These are phyloP conservation scores for Syngnathus rostellatus DNA, from an alignment of 2,797 vertebrate species.

Conservation along the genomic window DNA sequence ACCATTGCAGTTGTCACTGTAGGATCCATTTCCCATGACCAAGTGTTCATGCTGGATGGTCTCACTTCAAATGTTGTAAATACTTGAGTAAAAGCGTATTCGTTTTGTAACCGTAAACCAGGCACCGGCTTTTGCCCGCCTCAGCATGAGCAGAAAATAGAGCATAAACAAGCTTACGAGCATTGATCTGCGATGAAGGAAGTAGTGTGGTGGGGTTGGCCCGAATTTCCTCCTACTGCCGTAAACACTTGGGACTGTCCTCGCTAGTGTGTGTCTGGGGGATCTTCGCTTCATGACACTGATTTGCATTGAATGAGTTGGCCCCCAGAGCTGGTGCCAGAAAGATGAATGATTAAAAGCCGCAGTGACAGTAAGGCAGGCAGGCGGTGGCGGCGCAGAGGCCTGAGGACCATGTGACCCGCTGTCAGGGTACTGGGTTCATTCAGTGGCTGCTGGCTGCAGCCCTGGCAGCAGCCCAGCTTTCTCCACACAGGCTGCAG, in stretches of 20 bases:
- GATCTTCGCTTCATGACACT: constrained; percentile 51
- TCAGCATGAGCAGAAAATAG: constrained; percentile 14
- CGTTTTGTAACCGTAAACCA: constrained; percentile 21
- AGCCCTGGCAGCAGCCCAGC: constrained; percentile 63
- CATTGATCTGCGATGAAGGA: constrained; percentile 47
- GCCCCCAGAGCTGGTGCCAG: constrained; percentile 35
- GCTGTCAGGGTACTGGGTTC: constrained; percentile 73
- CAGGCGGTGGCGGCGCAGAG: constrained; percentile 56
- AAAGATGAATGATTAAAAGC: constrained; percentile 70
- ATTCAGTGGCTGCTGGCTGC: constrained; percentile 71
- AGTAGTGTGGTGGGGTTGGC: constrained; percentile 40
- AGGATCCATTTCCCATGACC: constrained; percentile 4
- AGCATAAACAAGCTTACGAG: constrained; percentile 29
- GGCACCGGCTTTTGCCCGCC: constrained; percentile 17
- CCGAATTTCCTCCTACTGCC: constrained; percentile 47
- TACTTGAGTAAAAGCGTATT: constrained; percentile 13
- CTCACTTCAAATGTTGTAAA: constrained; percentile 3
- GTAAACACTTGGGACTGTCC: constrained; percentile 42
- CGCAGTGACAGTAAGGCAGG: constrained; percentile 47
- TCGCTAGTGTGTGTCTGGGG: constrained; percentile 43
- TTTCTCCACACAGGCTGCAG: constrained; percentile 66
- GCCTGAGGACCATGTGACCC: constrained; percentile 69
- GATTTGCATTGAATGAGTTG: constrained; percentile 64
- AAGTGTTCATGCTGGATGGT: constrained; percentile 13
- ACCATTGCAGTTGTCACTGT: constrained; percentile 21